phyloP scores from a whole-genome alignment of 2,113 vertebrate genomes.

The Cyanistes caeruleus region DNA sequence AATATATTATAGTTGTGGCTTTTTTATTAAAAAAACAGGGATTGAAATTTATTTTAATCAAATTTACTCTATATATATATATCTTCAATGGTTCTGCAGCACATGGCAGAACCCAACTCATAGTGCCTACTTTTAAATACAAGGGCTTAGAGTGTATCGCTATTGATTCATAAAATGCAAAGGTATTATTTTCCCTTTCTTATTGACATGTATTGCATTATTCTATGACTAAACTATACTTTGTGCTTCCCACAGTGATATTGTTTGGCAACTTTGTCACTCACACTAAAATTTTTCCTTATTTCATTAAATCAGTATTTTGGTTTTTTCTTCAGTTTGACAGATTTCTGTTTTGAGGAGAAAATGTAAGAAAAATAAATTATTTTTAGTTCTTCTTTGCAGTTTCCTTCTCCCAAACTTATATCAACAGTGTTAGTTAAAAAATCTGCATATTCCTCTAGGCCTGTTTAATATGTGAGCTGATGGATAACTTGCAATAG shows the following conservation, averaged over 20 bases:
- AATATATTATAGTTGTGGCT: neutral
- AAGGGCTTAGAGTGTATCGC: neutral
- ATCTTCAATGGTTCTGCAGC: neutral
- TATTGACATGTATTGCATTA: neutral
- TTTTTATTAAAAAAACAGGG: neutral
- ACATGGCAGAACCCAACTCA: neutral
- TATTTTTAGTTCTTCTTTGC: slow-evolving; percentile 12
- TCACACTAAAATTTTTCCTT: neutral
- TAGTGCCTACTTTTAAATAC: neutral
- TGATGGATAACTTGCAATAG: neutral
- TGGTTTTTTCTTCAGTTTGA: neutral
- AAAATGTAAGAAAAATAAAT: neutral
- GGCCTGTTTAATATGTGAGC: neutral
- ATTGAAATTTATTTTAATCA: neutral
- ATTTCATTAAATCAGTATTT: neutral
- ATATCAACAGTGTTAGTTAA: neutral
- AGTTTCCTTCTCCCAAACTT: slow-evolving; percentile 10
- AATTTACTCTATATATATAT: neutral
- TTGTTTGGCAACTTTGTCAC: neutral
- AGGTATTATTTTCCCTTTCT: neutral
- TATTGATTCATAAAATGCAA: neutral
- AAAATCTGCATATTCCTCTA: neutral
- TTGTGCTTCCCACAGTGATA: neutral
- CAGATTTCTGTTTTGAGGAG: neutral
- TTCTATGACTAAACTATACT: neutral